Conservation (phyloP, 2,113 vertebrate genomes). For the Lasiurus borealis region DNA sequence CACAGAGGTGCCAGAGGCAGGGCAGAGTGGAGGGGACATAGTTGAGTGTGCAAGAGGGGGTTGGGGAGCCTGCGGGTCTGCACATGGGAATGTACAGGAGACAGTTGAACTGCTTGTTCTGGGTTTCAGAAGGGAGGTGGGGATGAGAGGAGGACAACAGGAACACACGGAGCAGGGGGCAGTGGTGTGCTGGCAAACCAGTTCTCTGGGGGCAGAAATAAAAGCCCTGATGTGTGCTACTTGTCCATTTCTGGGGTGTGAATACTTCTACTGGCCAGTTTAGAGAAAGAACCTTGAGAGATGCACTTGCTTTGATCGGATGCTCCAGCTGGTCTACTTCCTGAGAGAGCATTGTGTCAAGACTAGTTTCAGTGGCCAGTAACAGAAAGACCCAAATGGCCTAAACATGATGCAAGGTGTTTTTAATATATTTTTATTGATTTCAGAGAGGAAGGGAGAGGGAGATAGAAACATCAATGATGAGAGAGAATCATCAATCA, state of each 20-base stretch:
- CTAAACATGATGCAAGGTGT: neutral
- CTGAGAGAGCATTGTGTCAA: neutral
- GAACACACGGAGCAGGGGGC: neutral
- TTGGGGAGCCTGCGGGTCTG: too few species aligned
- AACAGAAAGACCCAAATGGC: neutral
- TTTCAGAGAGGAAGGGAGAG: too few species aligned
- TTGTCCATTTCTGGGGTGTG: too few species aligned
- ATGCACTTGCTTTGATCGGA: neutral
- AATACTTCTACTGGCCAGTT: neutral
- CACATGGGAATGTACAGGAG: neutral
- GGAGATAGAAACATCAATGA: too few species aligned
- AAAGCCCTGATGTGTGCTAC: neutral
- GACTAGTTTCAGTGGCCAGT: neutral
- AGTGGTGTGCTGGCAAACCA: neutral
- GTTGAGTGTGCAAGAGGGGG: neutral
- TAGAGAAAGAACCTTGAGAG: neutral
- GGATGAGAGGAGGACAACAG: accelerated
- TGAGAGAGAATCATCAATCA: too few species aligned
- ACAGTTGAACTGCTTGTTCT: neutral
- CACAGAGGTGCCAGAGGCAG: neutral
- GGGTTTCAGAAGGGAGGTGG: neutral
- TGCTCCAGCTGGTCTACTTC: neutral
- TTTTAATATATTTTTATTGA: too few species aligned
- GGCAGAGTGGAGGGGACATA: neutral
- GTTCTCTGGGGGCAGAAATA: neutral